A percentile compares a stretch with the other conserved stretches of the same genome.
phyloP scores from a whole-genome alignment of 2,113 vertebrate species.

The Spilogale gracilis region DNA sequence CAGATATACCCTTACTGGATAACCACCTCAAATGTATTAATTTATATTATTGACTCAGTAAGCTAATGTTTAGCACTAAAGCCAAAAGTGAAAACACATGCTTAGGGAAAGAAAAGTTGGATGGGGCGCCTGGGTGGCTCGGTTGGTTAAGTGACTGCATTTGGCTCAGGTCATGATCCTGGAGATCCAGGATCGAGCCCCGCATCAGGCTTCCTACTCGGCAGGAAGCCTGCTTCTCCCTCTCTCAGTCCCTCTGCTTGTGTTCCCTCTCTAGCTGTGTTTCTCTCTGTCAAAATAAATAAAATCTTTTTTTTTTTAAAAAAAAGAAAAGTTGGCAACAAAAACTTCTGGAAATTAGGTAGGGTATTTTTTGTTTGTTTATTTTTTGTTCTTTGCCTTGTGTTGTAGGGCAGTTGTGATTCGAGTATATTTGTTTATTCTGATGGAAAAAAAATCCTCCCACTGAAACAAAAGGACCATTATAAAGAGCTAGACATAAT shows the following conservation, averaged over 20 bases:
- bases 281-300: too few relatives aligned
- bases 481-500: slow-evolving; percentile 81
- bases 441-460: slow-evolving; percentile 70
- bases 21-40: not conserved
- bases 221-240: too few relatives aligned
- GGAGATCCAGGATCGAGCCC: too few relatives aligned
- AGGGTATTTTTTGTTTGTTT: not conserved
- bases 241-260: too few relatives aligned
- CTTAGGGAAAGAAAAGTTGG: slow-evolving; percentile 4
- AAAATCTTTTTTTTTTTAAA: too few relatives aligned
- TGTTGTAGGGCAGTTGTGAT: slow-evolving; percentile 79
- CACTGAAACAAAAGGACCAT: slow-evolving; percentile 81
- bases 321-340: not conserved
- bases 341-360: not conserved
- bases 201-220: too few relatives aligned
- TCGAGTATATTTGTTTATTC: slow-evolving; percentile 86
- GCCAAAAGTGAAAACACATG: not conserved
- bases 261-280: too few relatives aligned
- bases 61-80: not conserved
- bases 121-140: too few relatives aligned
- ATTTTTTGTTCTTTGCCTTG: not conserved
- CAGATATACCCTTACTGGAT: not conserved
- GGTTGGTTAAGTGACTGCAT: too few relatives aligned
- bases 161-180: too few relatives aligned
- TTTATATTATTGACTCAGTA: not conserved